A percentile compares a stretch with the other conserved stretches of the same genome.
Evolutionary conservation across 1,140 invertebrate species (phyloP).

Genomic region (Plodia interpunctella): DNA sequence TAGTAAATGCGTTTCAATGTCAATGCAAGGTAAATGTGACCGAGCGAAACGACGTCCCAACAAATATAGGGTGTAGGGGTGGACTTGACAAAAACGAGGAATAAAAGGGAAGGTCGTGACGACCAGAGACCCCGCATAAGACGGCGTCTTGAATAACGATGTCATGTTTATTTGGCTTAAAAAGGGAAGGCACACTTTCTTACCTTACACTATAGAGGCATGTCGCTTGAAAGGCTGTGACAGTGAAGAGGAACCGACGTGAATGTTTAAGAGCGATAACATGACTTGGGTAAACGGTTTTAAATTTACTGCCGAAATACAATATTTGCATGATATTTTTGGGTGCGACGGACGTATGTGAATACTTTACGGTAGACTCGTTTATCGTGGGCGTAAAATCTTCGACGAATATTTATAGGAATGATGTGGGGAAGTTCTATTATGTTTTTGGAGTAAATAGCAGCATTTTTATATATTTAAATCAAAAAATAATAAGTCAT

Average conservation of each 20-base stretch:
- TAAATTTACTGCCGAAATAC: constrained; percentile 19
- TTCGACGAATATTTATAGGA: no score
- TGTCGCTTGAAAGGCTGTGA: constrained; percentile 33
- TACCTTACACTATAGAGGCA: constrained; percentile 29
- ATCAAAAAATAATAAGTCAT: no score
- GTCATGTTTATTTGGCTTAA: constrained; percentile 69
- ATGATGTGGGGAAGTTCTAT: no score
- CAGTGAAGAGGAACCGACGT: constrained; percentile 28
- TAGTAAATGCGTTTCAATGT: constrained; percentile 42
- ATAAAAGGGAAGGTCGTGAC: constrained; percentile 56
- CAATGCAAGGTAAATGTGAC: constrained; percentile 49
- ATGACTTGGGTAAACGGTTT: constrained; percentile 30
- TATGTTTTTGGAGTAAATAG: no score
- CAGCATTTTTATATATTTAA: no score
- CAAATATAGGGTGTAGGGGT: constrained; percentile 46
- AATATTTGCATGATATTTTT: constrained; percentile 4
- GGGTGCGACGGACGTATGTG: background rate
- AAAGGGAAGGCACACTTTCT: constrained; percentile 48
- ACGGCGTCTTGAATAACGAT: constrained; percentile 56
- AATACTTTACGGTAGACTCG: background rate
- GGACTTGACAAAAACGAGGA: constrained; percentile 54
- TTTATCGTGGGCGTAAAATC: background rate
- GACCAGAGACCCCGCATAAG: constrained; percentile 42
- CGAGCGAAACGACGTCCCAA: constrained; percentile 38
- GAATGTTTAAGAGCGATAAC: constrained; percentile 34